phyloP scores from a whole-genome alignment of 2,797 vertebrate genomes.

The Apogon talboti region DNA sequence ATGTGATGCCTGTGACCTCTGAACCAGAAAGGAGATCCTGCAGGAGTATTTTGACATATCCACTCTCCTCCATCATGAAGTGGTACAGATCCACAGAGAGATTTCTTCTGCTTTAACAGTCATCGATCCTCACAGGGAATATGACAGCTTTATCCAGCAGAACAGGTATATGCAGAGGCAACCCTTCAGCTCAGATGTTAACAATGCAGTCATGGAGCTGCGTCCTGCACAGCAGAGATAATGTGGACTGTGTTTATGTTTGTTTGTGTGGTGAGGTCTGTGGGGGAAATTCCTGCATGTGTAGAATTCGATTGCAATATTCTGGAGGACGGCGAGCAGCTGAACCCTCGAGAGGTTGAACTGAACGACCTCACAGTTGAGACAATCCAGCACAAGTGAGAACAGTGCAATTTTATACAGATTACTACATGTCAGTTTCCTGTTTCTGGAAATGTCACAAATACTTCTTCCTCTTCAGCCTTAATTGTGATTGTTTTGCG shows the following conservation, averaged over 20 bases:
- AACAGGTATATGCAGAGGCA: conserved; percentile 83
- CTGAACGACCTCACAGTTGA: conserved; percentile 94
- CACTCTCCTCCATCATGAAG: conserved; percentile 91
- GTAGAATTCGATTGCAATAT: conserved; percentile 89
- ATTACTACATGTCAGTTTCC: conserved; percentile 21
- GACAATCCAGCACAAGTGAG: conserved; percentile 91
- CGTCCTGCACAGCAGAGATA: background rate
- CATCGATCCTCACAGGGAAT: conserved; percentile 88
- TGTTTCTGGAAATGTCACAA: conserved; percentile 16
- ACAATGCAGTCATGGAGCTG: background rate
- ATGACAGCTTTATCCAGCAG: conserved; percentile 90
- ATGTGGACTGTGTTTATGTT: conserved; percentile 20
- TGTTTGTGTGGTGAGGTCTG: conserved; percentile 69
- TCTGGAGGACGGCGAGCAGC: conserved; percentile 87
- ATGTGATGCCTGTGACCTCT: background rate
- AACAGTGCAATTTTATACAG: background rate
- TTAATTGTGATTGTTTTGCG: background rate
- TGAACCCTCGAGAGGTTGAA: conserved; percentile 86
- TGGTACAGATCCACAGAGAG: conserved; percentile 87
- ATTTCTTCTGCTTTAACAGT: conserved; percentile 83
- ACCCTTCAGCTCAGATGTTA: background rate
- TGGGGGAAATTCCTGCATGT: conserved; percentile 80
- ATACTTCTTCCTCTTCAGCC: conserved; percentile 14
- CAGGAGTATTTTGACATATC: conserved; percentile 92
- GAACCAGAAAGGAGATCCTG: conserved; percentile 91